Evolutionary conservation across 2,113 vertebrate genomes (phyloP), one percentile per base, ranked within the genome.

Genomic region (Brachyistius frenatus): DNA sequence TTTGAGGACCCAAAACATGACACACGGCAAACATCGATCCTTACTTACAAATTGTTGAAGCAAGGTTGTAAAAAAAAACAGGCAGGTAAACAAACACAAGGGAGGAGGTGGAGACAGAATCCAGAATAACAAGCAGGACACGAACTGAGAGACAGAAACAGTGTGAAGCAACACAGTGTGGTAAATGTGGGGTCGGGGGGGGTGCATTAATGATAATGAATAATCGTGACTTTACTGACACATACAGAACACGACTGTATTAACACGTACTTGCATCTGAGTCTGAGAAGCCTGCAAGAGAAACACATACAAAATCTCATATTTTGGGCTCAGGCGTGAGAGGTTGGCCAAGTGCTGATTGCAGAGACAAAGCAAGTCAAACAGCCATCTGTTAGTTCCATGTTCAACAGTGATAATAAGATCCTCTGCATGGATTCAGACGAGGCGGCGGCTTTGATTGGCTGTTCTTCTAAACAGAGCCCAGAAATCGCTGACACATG

Each of bases 301-400:
- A 65, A 31, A 10, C 64, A 73, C 33, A 73, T 73, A 82, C 61
- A 61, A 77, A 80, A 76, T 77, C 75, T 14, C 52, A 73, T 69
- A 73, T 81, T 82, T 68, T 83, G 55, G 57, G 85, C 57, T 73
- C 83, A 70, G 64, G 73, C 60, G 30, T 74, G 50, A 68, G 47
- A 52, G 76, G 69, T 81, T 70, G 70, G 79, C 77, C 68, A 76
- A 81, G 78, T 64, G 62, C 75, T 84, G 83, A 84, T 80, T 78
- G 81, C 78, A 30, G 41, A 88, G 78, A 88, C 86, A 90, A 83
- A 82, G 44, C 23, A 39, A 84, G 78, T 86, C 78, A 78, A 85
- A 73, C 39, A 64, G 67, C 80, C 86, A 86, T 88, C 86, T 90
- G 88, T 68, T 70, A 32, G 75, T 74, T 81, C 83, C 56, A 64